Evolutionary conservation across 2,797 vertebrate species (phyloP).

Genomic region (Anniella stebbinsi): DNA sequence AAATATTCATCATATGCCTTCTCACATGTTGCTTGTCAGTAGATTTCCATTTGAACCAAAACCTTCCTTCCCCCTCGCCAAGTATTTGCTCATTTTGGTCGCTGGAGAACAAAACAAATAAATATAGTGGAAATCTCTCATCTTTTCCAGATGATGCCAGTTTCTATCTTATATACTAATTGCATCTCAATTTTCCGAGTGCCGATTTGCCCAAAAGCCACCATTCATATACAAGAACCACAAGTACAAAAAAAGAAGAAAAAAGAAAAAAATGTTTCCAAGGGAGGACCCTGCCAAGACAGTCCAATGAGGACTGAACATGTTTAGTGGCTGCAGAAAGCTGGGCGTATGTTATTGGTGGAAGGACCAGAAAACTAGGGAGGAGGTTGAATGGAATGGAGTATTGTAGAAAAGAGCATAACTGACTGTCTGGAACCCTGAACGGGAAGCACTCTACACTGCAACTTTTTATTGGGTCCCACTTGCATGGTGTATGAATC

Average conservation of each 20-base stretch:
- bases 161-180: neutral
- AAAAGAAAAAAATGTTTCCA: too few relatives aligned
- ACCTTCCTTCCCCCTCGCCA: neutral
- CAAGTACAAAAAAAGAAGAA: neutral
- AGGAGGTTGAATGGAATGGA: too few relatives aligned
- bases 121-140: neutral
- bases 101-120: neutral
- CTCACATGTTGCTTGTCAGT: neutral
- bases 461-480: neutral
- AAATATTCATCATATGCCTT: neutral
- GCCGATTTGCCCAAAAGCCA: neutral
- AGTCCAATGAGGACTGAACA: neutral
- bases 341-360: neutral
- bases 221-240: neutral
- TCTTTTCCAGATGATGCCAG: neutral
- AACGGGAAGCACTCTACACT: neutral
- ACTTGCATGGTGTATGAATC: neutral
- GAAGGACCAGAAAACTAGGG: neutral
- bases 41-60: neutral
- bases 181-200: neutral
- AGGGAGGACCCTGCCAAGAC: neutral
- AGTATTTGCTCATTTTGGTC: neutral
- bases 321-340: too few relatives aligned
- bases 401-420: too few relatives aligned
- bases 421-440: neutral